A percentile compares a stretch with the other conserved stretches of the same genome.
Conservation (phyloP, 1,140 invertebrate genomes). For the Caenorhabditis elegans region DNA sequence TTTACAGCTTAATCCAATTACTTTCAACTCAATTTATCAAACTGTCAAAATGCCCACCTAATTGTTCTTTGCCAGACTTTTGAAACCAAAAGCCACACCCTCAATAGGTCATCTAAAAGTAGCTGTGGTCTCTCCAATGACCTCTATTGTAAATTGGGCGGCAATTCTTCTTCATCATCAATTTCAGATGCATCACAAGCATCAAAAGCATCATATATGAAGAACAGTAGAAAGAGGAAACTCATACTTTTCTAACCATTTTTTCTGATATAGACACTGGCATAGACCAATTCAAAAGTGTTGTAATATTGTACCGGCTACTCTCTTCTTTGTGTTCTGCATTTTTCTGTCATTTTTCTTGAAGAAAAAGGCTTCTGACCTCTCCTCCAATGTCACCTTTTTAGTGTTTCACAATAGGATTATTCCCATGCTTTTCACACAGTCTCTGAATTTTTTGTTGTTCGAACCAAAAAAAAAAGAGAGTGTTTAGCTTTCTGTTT, state of each 20-base stretch:
- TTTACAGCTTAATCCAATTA: too few species aligned
- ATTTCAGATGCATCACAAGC: not conserved
- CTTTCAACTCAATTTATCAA: not conserved
- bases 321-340: constrained; percentile 22
- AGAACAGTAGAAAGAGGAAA: not conserved
- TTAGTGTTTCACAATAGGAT: constrained; percentile 2
- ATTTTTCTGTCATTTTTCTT: not conserved
- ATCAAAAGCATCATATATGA: not conserved
- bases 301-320: constrained; percentile 18
- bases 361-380: not conserved
- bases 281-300: not conserved
- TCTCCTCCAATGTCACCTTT: not conserved
- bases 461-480: not conserved
- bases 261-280: not conserved
- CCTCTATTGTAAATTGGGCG: not conserved
- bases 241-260: not conserved
- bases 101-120: not conserved
- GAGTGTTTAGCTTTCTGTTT: too few species aligned
- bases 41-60: too few species aligned
- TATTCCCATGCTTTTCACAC: not conserved
- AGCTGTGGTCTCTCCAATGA: not conserved
- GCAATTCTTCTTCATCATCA: not conserved
- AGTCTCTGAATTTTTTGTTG: not conserved
- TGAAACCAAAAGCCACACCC: not conserved
- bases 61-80: too few species aligned